A percentile compares a stretch with the other conserved stretches of the same genome.
These are phyloP conservation scores for Pagetopsis macropterus DNA, from an alignment of 2,797 vertebrate species.

Conservation along the genomic window DNA sequence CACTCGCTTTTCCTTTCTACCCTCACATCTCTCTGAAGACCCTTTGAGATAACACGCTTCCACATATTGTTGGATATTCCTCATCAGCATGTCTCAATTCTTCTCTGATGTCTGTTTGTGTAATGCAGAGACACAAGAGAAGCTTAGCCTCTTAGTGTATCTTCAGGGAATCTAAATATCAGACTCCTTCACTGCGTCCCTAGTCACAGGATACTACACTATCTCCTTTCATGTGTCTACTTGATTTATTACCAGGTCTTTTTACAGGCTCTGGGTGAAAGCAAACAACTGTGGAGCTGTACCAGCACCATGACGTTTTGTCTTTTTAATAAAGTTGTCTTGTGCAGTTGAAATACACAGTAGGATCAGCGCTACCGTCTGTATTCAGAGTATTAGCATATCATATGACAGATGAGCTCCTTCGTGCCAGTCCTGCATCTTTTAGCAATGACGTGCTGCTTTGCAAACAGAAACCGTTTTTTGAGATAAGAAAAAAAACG, in stretches of 20 bases:
- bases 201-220: slow-evolving; percentile 71
- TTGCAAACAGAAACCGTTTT: neutral
- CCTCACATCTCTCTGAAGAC: slow-evolving; percentile 58
- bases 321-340: slow-evolving; percentile 74
- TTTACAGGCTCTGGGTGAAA: slow-evolving; percentile 66
- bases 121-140: slow-evolving; percentile 60
- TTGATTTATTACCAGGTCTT: slow-evolving; percentile 78
- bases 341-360: slow-evolving; percentile 36
- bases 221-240: slow-evolving; percentile 77
- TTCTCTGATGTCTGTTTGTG: slow-evolving; percentile 72
- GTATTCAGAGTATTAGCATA: slow-evolving; percentile 42
- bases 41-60: slow-evolving; percentile 66
- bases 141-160: slow-evolving; percentile 62
- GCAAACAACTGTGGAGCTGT: slow-evolving; percentile 67
- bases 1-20: slow-evolving; percentile 35
- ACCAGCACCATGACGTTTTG: slow-evolving; percentile 61
- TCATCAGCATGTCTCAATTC: slow-evolving; percentile 61
- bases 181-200: slow-evolving; percentile 65
- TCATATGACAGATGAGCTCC: slow-evolving; percentile 23
- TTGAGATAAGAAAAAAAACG: neutral
- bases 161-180: slow-evolving; percentile 78
- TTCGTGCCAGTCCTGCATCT: neutral
- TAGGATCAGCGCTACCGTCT: slow-evolving; percentile 24
- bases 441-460: neutral
- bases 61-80: slow-evolving; percentile 64